These are phyloP conservation scores for Drosophila lacteicornis DNA, from an alignment of 1,140 invertebrate genomes.

Conservation along the genomic window DNA sequence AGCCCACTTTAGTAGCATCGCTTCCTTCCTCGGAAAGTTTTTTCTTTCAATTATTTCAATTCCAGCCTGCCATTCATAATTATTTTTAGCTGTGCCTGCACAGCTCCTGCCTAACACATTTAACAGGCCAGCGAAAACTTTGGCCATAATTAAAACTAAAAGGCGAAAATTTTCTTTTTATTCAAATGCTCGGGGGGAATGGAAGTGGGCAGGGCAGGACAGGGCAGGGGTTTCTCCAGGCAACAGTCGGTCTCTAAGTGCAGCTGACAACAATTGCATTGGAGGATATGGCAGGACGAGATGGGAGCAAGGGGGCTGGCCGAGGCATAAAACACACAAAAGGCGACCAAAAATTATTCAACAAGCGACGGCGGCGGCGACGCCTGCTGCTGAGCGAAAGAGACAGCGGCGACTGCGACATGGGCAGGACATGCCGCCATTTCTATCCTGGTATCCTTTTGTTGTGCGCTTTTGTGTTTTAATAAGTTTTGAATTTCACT, in stretches of 20 bases:
- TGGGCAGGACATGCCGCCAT: slow-evolving; percentile 57
- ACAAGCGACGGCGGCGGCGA: slow-evolving; percentile 51
- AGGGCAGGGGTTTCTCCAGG: slow-evolving; percentile 10
- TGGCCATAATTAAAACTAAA: slow-evolving; percentile 75
- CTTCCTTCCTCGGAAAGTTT: slow-evolving; percentile 6
- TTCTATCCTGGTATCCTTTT: slow-evolving; percentile 52
- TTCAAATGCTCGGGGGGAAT: slow-evolving; percentile 32
- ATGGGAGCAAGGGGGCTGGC: neutral
- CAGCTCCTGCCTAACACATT: slow-evolving; percentile 62
- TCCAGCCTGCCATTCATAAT: slow-evolving; percentile 61
- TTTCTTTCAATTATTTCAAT: slow-evolving; percentile 47
- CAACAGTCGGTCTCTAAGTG: slow-evolving; percentile 68
- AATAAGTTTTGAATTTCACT: slow-evolving; percentile 74
- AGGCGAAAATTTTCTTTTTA: slow-evolving; percentile 70
- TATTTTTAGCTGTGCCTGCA: slow-evolving; percentile 55
- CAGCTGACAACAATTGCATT: slow-evolving; percentile 78
- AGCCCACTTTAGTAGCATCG: neutral
- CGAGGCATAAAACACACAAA: slow-evolving; percentile 60
- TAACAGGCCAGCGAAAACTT: slow-evolving; percentile 69
- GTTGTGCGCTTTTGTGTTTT: slow-evolving; percentile 69
- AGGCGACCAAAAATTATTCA: slow-evolving; percentile 72
- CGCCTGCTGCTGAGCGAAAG: slow-evolving; percentile 52
- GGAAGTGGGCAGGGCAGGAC: neutral
- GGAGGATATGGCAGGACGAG: slow-evolving; percentile 17
- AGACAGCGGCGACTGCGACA: slow-evolving; percentile 30